Conservation (phyloP, 2,888 invertebrate species). For the Acronicta psi region DNA sequence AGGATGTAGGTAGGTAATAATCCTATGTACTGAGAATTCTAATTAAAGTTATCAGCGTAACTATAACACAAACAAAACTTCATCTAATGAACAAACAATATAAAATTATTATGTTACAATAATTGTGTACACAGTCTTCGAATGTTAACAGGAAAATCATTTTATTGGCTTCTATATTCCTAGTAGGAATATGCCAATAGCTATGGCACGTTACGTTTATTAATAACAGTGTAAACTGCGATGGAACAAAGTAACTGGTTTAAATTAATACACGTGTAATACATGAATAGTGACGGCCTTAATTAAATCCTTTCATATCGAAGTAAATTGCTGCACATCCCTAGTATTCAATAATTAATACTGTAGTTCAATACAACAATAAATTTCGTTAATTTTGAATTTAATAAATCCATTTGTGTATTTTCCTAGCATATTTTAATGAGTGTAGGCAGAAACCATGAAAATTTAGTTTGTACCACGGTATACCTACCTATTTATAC, state of each 20-base stretch:
- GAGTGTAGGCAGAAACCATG: too few species aligned
- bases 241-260: conserved; percentile 20
- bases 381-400: too few species aligned
- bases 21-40: too few species aligned
- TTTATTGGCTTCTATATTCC: neutral
- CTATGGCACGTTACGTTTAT: conserved; percentile 5
- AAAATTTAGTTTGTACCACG: too few species aligned
- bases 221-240: conserved; percentile 10
- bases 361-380: neutral
- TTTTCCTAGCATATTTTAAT: too few species aligned
- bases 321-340: neutral
- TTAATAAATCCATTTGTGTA: too few species aligned
- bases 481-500: too few species aligned
- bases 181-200: neutral
- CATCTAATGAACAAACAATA: neutral
- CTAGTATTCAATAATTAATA: neutral
- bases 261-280: conserved; percentile 10
- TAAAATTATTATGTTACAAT: neutral
- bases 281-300: neutral
- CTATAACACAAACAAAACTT: too few species aligned
- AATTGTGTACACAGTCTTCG: neutral
- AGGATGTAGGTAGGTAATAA: too few species aligned
- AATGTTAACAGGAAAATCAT: conserved; percentile 11
- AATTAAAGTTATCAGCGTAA: neutral
- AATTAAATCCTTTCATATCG: conserved; percentile 1